These are phyloP conservation scores for Mesitornis unicolor DNA, from an alignment of 2,113 vertebrate genomes.

Conservation along the genomic window DNA sequence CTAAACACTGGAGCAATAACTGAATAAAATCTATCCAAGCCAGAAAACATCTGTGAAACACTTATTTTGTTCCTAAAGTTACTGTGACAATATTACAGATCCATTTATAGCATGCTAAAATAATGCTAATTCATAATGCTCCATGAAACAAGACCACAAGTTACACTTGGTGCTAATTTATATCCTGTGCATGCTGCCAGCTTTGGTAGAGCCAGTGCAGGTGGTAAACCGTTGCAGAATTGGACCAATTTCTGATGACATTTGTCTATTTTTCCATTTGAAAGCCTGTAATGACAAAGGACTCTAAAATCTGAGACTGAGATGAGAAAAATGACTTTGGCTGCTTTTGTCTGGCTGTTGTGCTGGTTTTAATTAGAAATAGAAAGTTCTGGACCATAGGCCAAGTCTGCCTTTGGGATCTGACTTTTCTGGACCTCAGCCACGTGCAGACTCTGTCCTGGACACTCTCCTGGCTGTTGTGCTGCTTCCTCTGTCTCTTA, in stretches of 20 bases:
- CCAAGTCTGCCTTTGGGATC: not conserved
- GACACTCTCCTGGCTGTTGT: not conserved
- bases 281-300: not conserved
- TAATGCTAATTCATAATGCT: not conserved
- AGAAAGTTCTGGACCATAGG: not conserved
- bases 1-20: not conserved
- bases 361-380: not conserved
- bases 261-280: not conserved
- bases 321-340: not conserved
- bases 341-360: not conserved
- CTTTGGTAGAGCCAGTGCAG: not conserved
- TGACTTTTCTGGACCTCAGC: not conserved
- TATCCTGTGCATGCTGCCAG: not conserved
- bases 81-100: not conserved
- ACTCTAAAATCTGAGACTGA: not conserved
- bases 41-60: not conserved
- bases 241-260: not conserved
- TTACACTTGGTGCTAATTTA: not conserved
- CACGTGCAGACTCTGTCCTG: not conserved
- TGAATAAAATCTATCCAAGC: not conserved
- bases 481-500: not conserved
- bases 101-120: not conserved
- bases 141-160: not conserved
- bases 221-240: not conserved
- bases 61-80: not conserved